phyloP scores from a whole-genome alignment of 1,140 invertebrate genomes.

The Megalopta genalis region DNA sequence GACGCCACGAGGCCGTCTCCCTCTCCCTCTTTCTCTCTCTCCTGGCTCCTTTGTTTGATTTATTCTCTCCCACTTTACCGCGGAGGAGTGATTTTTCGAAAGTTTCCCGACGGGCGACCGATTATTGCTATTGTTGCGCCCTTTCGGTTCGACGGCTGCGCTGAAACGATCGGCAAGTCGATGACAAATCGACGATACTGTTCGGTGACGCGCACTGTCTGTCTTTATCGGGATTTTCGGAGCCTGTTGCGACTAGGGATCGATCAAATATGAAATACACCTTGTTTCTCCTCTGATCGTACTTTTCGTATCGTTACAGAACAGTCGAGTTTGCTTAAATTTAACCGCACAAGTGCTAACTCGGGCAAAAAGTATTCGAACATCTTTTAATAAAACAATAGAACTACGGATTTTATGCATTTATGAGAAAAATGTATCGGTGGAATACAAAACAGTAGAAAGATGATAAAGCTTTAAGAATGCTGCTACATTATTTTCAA shows the following conservation, averaged over 20 bases:
- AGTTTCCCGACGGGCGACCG: constrained; percentile 34
- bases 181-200: constrained; percentile 36
- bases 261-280: not conserved
- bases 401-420: no score
- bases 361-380: no score
- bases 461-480: no score
- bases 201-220: not conserved
- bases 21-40: constrained; percentile 10
- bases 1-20: not conserved
- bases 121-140: constrained; percentile 41
- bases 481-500: constrained; percentile 47
- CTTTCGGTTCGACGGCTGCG: constrained; percentile 5
- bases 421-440: no score
- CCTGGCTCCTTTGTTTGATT: constrained; percentile 58
- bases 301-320: no score
- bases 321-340: no score
- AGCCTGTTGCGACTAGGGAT: not conserved
- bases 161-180: constrained; percentile 9
- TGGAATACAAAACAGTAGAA: no score
- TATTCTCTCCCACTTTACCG: constrained; percentile 49
- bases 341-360: no score
- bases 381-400: no score
- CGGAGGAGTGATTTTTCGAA: constrained; percentile 42
- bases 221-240: not conserved
- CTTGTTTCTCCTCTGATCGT: no score